Conservation (phyloP, 1,140 invertebrate species). For the Drosophila albomicans region DNA sequence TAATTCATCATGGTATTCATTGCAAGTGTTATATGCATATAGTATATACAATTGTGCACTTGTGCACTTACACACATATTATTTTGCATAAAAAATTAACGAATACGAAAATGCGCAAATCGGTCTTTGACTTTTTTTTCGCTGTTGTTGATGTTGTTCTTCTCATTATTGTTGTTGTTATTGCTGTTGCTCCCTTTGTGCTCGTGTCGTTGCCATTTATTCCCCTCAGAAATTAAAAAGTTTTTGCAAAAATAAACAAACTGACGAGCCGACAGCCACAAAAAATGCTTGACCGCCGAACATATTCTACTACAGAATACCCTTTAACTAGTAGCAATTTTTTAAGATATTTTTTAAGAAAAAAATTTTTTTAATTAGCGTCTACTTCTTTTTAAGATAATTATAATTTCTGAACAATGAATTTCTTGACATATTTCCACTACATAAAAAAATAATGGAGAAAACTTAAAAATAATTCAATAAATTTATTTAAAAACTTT, state of each 20-base stretch:
- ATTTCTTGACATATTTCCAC: too few relatives aligned
- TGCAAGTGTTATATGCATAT: slow-evolving; percentile 11
- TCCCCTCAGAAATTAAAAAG: slow-evolving; percentile 39
- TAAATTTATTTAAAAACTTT: too few relatives aligned
- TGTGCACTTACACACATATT: slow-evolving; percentile 15
- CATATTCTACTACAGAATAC: slow-evolving; percentile 13
- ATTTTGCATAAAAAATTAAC: slow-evolving; percentile 44
- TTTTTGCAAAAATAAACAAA: slow-evolving; percentile 45
- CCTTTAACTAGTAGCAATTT: background rate
- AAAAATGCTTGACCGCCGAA: slow-evolving; percentile 4
- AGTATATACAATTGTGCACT: background rate
- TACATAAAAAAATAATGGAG: too few relatives aligned
- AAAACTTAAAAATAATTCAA: too few relatives aligned
- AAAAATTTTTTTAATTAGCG: too few relatives aligned
- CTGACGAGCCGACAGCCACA: slow-evolving; percentile 16
- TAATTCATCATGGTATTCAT: slow-evolving; percentile 1
- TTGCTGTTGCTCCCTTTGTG: slow-evolving; percentile 42
- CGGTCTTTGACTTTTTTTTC: slow-evolving; percentile 65
- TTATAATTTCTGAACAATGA: too few relatives aligned
- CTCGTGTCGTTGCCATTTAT: slow-evolving; percentile 23
- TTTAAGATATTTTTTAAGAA: too few relatives aligned
- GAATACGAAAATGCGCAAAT: slow-evolving; percentile 49
- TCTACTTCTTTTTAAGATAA: too few relatives aligned
- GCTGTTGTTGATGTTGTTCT: slow-evolving; percentile 17
- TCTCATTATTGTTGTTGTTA: slow-evolving; percentile 10